Percentiles rank a stretch among this genome's conserved stretches.
Evolutionary conservation across 2,888 invertebrate species (phyloP).

Genomic region (Andricus curvator): DNA sequence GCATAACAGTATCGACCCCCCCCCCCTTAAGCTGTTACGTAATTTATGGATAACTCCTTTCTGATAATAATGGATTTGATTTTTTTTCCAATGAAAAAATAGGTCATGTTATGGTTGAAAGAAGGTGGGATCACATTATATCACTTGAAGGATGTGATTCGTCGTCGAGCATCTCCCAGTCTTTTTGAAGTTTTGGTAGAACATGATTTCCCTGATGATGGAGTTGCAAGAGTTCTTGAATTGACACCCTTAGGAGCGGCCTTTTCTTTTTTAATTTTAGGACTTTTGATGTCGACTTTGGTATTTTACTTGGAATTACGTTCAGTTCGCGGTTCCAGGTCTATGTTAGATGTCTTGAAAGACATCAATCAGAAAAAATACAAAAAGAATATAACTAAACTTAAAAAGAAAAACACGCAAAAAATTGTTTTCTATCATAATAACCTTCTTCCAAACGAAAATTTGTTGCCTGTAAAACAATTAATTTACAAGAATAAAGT

Average conservation of each 20-base stretch:
- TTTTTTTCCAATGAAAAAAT: constrained; percentile 28
- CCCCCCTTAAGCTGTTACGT: too few relatives aligned
- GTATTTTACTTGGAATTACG: constrained; percentile 66
- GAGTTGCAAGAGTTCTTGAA: constrained; percentile 57
- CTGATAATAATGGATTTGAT: too few relatives aligned
- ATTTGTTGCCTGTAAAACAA: not conserved
- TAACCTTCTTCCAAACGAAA: not conserved
- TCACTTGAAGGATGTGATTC: constrained; percentile 67
- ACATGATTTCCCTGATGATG: constrained; percentile 60
- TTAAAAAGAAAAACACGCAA: not conserved
- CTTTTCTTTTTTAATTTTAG: constrained; percentile 64
- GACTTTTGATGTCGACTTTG: constrained; percentile 60
- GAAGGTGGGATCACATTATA: constrained; percentile 66
- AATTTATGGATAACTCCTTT: too few relatives aligned
- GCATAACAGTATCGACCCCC: too few relatives aligned
- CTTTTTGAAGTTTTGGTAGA: constrained; percentile 67
- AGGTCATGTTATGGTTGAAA: constrained; percentile 66
- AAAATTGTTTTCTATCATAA: not conserved
- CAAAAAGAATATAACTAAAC: not conserved
- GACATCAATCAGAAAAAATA: not conserved
- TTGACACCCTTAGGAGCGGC: constrained; percentile 70
- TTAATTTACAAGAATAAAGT: not conserved
- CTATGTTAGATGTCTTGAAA: constrained; percentile 49
- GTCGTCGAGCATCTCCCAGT: constrained; percentile 60
- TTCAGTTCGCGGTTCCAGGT: constrained; percentile 51